These are phyloP conservation scores for Chloropsis hardwickii DNA, from an alignment of 2,113 vertebrate genomes.

Conservation along the genomic window DNA sequence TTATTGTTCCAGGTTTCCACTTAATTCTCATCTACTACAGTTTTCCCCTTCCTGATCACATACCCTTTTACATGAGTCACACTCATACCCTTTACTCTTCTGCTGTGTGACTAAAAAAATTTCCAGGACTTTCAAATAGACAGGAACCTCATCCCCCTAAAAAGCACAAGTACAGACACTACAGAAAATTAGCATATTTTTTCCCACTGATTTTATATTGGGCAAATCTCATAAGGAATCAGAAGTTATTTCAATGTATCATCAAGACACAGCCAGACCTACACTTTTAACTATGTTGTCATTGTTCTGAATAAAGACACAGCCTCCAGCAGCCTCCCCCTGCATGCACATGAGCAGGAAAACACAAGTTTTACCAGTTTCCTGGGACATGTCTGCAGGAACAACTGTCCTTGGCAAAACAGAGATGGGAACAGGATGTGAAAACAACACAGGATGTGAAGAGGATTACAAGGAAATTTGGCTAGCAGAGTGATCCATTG, in stretches of 20 bases:
- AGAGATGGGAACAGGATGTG: neutral
- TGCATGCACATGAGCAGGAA: rapidly evolving
- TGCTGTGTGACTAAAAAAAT: neutral
- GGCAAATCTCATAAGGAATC: neutral
- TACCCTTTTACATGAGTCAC: neutral
- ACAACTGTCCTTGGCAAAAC: neutral
- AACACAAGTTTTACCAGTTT: neutral
- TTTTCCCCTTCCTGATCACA: neutral
- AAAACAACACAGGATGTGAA: neutral
- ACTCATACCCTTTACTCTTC: neutral
- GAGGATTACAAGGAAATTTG: neutral
- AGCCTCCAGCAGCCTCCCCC: neutral
- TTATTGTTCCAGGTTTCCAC: neutral
- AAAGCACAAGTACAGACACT: neutral
- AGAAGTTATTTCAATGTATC: neutral
- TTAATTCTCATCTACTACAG: neutral
- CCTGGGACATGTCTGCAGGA: neutral
- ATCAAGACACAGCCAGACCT: neutral
- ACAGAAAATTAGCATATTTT: neutral
- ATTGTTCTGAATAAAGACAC: neutral
- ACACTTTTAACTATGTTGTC: neutral
- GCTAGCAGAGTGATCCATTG: neutral
- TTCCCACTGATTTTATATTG: neutral
- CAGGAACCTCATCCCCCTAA: neutral
- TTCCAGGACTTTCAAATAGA: neutral